Conservation (phyloP, 2,888 invertebrate genomes). For the Drosophila anomalata region DNA sequence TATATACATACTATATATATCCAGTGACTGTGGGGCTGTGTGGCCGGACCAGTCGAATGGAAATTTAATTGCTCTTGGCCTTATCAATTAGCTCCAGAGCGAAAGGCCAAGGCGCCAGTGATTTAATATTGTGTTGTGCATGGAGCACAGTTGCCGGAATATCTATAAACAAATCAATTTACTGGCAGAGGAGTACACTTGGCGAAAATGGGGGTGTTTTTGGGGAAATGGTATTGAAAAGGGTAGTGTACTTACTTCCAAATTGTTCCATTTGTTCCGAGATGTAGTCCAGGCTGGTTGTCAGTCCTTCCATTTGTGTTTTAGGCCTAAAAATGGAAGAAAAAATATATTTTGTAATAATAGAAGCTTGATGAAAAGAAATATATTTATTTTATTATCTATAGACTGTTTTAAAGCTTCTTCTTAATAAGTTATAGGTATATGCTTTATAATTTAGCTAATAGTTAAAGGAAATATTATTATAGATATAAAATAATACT, state of each 20-base stretch:
- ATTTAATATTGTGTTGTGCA: conserved; percentile 4
- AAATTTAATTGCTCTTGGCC: conserved; percentile 20
- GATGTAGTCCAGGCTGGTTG: too few relatives aligned
- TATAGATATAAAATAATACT: too few relatives aligned
- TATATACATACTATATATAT: background rate
- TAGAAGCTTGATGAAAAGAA: too few relatives aligned
- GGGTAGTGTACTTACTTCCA: background rate
- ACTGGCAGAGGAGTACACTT: background rate
- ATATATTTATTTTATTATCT: too few relatives aligned
- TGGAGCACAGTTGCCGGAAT: background rate
- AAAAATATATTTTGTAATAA: too few relatives aligned
- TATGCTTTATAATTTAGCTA: too few relatives aligned
- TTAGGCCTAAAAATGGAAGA: too few relatives aligned
- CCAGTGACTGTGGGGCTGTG: background rate
- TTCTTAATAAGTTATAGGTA: too few relatives aligned
- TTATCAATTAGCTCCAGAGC: conserved; percentile 24
- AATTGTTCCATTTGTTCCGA: background rate
- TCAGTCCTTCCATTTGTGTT: too few relatives aligned
- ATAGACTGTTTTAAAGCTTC: too few relatives aligned
- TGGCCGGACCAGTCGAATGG: conserved; percentile 16
- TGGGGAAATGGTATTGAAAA: background rate
- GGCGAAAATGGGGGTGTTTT: too few relatives aligned
- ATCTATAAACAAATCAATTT: background rate
- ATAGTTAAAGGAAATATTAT: too few relatives aligned
- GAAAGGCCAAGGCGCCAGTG: background rate